Evolutionary conservation across 2,113 vertebrate genomes (phyloP).

Genomic region (Forbesichthys papilliferus): DNA sequence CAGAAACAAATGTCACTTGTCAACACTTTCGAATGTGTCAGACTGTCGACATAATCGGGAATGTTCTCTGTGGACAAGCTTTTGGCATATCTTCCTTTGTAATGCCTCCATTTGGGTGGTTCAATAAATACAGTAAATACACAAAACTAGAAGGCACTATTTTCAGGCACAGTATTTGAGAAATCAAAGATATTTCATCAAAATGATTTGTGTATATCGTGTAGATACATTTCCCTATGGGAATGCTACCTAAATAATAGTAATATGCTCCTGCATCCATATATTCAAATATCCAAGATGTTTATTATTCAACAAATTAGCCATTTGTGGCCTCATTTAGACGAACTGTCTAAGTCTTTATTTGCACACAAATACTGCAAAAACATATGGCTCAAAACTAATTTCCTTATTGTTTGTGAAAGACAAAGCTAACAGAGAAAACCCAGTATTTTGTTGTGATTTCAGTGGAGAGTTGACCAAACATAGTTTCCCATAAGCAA

Average conservation of each 20-base stretch:
- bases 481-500: slow-evolving; percentile 38
- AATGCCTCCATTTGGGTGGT: slow-evolving; percentile 41
- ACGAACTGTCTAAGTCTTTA: slow-evolving; percentile 11
- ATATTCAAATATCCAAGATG: not conserved
- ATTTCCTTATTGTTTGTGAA: not conserved
- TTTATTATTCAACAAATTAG: slow-evolving; percentile 4
- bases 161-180: slow-evolving; percentile 32
- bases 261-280: not conserved
- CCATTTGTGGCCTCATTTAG: slow-evolving; percentile 17
- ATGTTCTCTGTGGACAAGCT: slow-evolving; percentile 53
- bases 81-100: slow-evolving; percentile 52
- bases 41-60: slow-evolving; percentile 38
- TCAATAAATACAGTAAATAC: slow-evolving; percentile 44
- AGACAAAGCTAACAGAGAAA: not conserved
- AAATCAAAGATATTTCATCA: slow-evolving; percentile 1
- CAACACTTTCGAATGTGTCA: slow-evolving; percentile 24
- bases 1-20: not conserved
- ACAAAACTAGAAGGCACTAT: slow-evolving; percentile 26
- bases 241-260: not conserved
- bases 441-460: slow-evolving; percentile 26
- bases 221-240: not conserved
- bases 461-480: slow-evolving; percentile 18
- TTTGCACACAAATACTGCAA: not conserved
- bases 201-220: slow-evolving; percentile 16
- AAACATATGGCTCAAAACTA: not conserved